Base-by-base conservation (phyloP, 2,888 invertebrate genomes). In the Lepidochrysops patricia region DNA sequence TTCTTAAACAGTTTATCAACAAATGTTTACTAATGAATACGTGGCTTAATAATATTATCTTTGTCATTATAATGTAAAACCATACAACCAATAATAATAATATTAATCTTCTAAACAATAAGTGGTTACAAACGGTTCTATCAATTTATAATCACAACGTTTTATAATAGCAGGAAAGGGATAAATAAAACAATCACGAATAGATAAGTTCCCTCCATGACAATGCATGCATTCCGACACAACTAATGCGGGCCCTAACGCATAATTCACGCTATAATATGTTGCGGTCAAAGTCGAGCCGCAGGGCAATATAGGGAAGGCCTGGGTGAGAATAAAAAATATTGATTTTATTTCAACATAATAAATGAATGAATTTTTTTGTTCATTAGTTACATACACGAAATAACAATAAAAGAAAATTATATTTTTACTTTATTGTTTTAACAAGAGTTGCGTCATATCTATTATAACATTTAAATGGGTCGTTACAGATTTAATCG, bases 141-240 rank as follows among this genome's bases (percentile, higher is more conserved):
- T 43, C 4, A 43, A 43, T 43, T 43, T 43, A 43, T 23, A 37
- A 37, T 37, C 29, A 7, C 29, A 37, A 15, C 37, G 37, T 37
- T 37, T 37, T 52, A 32, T 26, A 32, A 29, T 32, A 61, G 34
- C 59, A 58, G 56, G 59, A 61, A 63, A 62, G 64, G 62, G 60
- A 62, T 64, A 60, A 59, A 57, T 63, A 68, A 69, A 68, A 66
- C 67, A 66, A 67, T 68, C 68, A 68, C 68, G 70, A 60, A 29
- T 62, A 64, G 64, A 68, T 69, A 69, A 66, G 61, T 60, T 67
- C 66, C 62, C 64, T 66, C 61, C 67, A 66, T 57, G 62, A 64
- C 67, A 67, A 66, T 66, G 63, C 63, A 52, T 64, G 68, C 68
- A 72, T 71, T 68, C 70, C 70, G 58, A 66, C 63, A 63, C 61